Conservation (phyloP, 2,797 vertebrate species). For the Aulostomus chinensis region DNA sequence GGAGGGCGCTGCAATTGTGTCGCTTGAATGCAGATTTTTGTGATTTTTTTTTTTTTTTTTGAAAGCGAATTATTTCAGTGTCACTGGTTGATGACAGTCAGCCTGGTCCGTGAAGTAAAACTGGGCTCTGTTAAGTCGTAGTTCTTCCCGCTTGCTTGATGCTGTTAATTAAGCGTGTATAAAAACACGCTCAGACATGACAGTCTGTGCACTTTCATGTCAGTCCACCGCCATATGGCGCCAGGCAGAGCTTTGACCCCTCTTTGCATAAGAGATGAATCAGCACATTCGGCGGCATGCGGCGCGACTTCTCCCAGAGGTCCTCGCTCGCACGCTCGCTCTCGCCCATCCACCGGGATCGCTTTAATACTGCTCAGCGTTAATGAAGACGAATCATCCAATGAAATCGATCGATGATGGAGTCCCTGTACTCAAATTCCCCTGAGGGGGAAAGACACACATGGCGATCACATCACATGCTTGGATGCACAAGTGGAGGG, state of each 20-base stretch:
- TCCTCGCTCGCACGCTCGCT: background rate
- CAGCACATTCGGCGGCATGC: constrained; percentile 19
- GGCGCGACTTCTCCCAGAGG: background rate
- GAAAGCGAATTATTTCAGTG: too few relatives aligned
- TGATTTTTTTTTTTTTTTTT: too few relatives aligned
- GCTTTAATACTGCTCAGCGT: constrained; percentile 64
- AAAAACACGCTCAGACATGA: constrained; percentile 5
- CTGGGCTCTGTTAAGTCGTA: too few relatives aligned
- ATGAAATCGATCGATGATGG: constrained; percentile 72
- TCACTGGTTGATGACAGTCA: too few relatives aligned
- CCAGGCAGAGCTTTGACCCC: constrained; percentile 24
- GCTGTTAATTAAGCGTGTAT: constrained; percentile 24
- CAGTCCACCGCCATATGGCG: constrained; percentile 27
- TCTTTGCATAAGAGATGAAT: constrained; percentile 55
- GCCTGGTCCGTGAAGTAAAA: too few relatives aligned
- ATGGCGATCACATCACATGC: background rate
- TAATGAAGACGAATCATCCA: constrained; percentile 81
- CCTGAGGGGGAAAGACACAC: constrained; percentile 13
- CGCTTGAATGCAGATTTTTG: too few relatives aligned
- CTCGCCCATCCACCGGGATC: constrained; percentile 34
- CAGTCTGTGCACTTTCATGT: constrained; percentile 39
- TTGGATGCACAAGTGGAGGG: background rate
- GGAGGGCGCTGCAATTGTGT: too few relatives aligned
- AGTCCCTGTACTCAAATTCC: constrained; percentile 52
- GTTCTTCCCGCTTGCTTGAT: background rate